Percentiles rank a stretch among this genome's conserved stretches.
Conservation (phyloP, 2,797 vertebrate species). For the Crenuchus spilurus region DNA sequence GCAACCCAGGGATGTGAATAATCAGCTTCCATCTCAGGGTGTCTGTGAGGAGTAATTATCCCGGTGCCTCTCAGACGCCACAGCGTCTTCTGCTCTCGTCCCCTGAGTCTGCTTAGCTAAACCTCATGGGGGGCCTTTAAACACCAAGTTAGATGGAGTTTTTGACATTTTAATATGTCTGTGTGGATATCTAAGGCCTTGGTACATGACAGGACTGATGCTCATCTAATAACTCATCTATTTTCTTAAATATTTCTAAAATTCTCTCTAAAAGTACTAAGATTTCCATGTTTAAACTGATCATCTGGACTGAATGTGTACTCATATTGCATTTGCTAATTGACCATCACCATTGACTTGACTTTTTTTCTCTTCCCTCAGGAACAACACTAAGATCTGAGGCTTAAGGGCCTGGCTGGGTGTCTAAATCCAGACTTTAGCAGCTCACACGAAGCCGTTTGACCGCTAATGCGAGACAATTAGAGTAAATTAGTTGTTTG, state of each 20-base stretch:
- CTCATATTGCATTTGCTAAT: neutral
- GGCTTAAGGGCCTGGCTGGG: conserved; percentile 34
- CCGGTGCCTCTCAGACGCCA: neutral
- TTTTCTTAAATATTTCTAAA: too few relatives aligned
- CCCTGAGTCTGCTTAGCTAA: neutral
- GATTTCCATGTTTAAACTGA: too few relatives aligned
- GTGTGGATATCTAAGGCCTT: neutral
- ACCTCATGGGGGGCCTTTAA: neutral
- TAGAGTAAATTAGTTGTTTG: conserved; percentile 78
- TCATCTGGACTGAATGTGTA: neutral
- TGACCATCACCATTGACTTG: neutral
- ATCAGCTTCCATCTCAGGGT: neutral
- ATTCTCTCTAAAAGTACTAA: too few relatives aligned
- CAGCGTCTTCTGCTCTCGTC: neutral
- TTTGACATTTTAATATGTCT: neutral
- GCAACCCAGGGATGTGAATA: neutral
- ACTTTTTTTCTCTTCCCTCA: neutral
- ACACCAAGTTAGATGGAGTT: neutral
- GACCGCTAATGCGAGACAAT: conserved; percentile 70
- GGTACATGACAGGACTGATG: neutral
- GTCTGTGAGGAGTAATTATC: neutral
- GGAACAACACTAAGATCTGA: neutral
- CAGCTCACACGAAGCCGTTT: conserved; percentile 67
- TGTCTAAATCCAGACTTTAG: conserved; percentile 72
- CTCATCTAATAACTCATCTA: neutral